phyloP scores from a whole-genome alignment of 1,140 invertebrate species.

The Trinorchestia longiramus region DNA sequence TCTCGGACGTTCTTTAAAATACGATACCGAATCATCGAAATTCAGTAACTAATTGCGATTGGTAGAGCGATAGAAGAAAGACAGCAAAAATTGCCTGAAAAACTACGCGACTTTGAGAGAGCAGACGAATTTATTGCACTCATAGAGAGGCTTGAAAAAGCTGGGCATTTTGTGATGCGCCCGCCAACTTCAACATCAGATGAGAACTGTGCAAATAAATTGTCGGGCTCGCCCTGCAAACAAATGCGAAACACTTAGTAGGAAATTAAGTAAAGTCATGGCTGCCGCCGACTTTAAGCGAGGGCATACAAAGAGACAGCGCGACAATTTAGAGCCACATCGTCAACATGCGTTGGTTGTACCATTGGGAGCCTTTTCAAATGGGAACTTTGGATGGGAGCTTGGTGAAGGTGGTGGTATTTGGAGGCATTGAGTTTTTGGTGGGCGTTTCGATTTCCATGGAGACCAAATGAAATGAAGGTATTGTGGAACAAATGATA shows the following conservation, averaged over 20 bases:
- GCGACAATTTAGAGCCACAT: not conserved
- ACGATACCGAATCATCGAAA: too few relatives aligned
- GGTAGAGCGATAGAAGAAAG: too few relatives aligned
- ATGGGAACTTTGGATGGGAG: not conserved
- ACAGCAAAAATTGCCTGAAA: not conserved
- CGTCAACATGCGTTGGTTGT: not conserved
- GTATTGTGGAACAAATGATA: not conserved
- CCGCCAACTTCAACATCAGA: not conserved
- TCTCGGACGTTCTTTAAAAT: too few relatives aligned
- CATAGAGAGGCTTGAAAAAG: not conserved
- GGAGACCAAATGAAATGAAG: not conserved
- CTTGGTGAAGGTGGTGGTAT: not conserved
- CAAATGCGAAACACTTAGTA: constrained; percentile 6
- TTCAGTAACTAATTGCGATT: too few relatives aligned
- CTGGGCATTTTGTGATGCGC: not conserved
- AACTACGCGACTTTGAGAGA: not conserved
- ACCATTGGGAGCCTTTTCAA: not conserved
- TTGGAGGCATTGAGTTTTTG: not conserved
- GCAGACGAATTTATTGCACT: not conserved
- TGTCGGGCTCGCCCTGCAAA: not conserved
- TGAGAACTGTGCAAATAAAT: not conserved
- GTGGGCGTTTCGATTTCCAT: not conserved
- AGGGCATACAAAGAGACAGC: not conserved
- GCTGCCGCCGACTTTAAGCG: not conserved
- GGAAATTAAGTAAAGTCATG: not conserved